Base-by-base conservation (phyloP, 1,140 invertebrate genomes). In the Ceratosolen solmsi region DNA sequence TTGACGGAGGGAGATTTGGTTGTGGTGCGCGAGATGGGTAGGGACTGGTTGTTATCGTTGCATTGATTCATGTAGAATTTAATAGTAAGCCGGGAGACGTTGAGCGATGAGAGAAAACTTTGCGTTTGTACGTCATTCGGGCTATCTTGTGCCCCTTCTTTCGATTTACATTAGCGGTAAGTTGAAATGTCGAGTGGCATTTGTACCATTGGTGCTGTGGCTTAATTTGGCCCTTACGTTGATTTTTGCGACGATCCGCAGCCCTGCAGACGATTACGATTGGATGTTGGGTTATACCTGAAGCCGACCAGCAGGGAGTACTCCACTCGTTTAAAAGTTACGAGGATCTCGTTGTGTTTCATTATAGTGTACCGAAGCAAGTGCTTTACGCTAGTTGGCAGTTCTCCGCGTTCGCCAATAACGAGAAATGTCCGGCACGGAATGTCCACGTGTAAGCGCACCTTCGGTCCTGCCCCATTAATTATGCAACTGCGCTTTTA, bases 351-450 rank as follows among this genome's bases (percentile, higher is more conserved):
- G 88, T 92, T 8, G 89, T 92, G 72, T 93, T 93, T 86, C 92
- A 93, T 86, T 93, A 91, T 77, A 90, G 88, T 82, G 89, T 93
- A 65, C 93, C 93, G 46, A 89, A 88, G 77, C 92, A 93, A 82
- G 90, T 92, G 0, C 81, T 88, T 17, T 85, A 89, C 74, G 93
- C 92, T n/a, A 93, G 92, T 36, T 93, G 93, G 92, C 92, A 93
- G 82, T 93, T 93, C 88, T 90, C 92, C 22, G 92, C 92, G 49
- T 93, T 93, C 84, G 92, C 90, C 89, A 92, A 93, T 84, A 85
- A 88, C 60, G 87, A 88, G 54, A 86, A 89, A 41, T 93, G 93
- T 81, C 85, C 89, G 30, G 80, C 89, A 20, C 85, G 89, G 84
- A 86, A 92, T 83, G 92, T 93, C 46, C 88, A 92, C 75, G 89